Conservation (phyloP, 2,797 vertebrate genomes). For the Masticophis lateralis region DNA sequence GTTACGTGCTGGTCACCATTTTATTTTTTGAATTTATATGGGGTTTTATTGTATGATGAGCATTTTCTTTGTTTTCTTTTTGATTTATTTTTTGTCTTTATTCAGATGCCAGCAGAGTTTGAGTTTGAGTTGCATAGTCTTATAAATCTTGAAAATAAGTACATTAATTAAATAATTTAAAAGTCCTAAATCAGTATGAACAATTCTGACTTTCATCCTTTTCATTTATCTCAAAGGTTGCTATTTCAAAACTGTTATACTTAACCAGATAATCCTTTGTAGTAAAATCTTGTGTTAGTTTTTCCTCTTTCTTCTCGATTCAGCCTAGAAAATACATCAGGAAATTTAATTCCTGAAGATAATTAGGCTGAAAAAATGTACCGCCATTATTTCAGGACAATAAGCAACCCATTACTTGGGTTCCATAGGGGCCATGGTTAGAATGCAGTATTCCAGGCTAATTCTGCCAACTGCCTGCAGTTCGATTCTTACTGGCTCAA, state of each 20-base stretch:
- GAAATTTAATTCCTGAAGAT: not conserved
- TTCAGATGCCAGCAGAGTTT: not conserved
- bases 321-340: not conserved
- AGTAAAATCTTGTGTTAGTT: not conserved
- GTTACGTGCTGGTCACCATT: not conserved
- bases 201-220: constrained; percentile 10
- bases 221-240: not conserved
- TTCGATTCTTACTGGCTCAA: not conserved
- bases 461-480: not conserved
- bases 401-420: not conserved
- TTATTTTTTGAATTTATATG: not conserved
- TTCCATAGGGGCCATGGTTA: not conserved
- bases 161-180: not conserved
- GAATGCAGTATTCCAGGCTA: not conserved
- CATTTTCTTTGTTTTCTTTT: not conserved
- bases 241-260: not conserved
- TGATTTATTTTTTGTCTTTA: not conserved
- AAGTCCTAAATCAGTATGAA: not conserved
- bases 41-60: not conserved
- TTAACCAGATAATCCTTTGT: not conserved
- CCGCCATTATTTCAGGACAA: not conserved
- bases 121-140: not conserved
- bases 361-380: not conserved
- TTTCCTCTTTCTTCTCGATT: not conserved
- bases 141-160: not conserved